Evolutionary conservation across 2,113 vertebrate species (phyloP), one percentile per base, ranked within the genome.

Genomic region (Eolophus roseicapilla): DNA sequence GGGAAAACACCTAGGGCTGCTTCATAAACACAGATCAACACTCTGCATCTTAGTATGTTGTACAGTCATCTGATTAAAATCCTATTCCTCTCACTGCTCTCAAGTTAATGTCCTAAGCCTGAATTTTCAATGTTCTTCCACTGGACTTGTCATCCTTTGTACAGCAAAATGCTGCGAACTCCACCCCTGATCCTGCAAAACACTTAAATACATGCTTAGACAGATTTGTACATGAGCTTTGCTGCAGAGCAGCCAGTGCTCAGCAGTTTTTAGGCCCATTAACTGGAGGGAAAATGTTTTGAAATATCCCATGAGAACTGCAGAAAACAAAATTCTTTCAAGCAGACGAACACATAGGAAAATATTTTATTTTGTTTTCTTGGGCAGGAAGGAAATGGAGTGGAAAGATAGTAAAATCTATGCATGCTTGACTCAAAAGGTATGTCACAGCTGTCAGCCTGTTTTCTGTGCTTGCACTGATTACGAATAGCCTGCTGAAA

Each of bases 11-110:
- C 25, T 39, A 37, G 19, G 44, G n/a, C 27, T 52, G 43, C 41
- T 52, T 27, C 1, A 1, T 29, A 60, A 64, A 55, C 17, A 55
- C 33, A 50, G n/a, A 67, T 35, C 37, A 86, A 10, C 46, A 3
- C 9, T 78, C n/a, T 59, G 31, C 10, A n/a, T 28, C n/a, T n/a
- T 17, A 63, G 31, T 12, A 7, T 50, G 4, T 15, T 41, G 39
- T 33, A 33, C 0, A 3, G 23, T 29, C 31, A 49, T 17, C 7
- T 64, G 19, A n/a, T 14, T 55, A 28, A 64, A 71, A 88, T 55
- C n/a, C 0, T 0, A 11, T 55, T 82, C 23, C 7, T 75, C 62
- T 63, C 24, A 39, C 18, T n/a, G 39, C 14, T 79, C 41, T 75
- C 16, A 28, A 70, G 23, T 46, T 17, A 53, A 50, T 23, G 35